These are phyloP conservation scores for Lota lota DNA, from an alignment of 2,113 vertebrate genomes.

Conservation along the genomic window DNA sequence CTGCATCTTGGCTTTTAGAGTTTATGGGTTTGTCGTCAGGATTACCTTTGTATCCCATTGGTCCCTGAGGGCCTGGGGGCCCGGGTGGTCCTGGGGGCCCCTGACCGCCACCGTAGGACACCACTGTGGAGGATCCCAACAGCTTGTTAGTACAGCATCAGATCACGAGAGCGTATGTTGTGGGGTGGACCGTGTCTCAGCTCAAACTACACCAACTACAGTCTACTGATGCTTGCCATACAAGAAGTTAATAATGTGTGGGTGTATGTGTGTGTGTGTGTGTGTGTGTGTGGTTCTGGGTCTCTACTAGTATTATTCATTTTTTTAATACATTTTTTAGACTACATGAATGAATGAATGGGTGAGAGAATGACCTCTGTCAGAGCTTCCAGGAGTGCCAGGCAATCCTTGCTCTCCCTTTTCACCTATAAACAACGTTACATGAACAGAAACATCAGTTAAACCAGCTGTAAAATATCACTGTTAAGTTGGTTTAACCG, in stretches of 20 bases:
- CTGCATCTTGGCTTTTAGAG: too few species aligned
- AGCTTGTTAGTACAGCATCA: neutral
- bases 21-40: too few species aligned
- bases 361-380: slow-evolving; percentile 35
- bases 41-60: slow-evolving; percentile 78
- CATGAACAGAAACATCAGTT: neutral
- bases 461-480: neutral
- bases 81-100: slow-evolving; percentile 76
- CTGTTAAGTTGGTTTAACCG: neutral
- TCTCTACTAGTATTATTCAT: too few species aligned
- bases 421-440: slow-evolving; percentile 67
- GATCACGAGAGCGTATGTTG: neutral
- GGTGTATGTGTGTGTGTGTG: too few species aligned
- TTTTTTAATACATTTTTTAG: too few species aligned
- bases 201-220: too few species aligned
- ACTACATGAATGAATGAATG: neutral
- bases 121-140: slow-evolving; percentile 32
- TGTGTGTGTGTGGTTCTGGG: too few species aligned
- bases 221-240: too few species aligned
- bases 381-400: slow-evolving; percentile 48
- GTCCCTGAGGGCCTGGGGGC: slow-evolving; percentile 77
- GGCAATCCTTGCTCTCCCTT: slow-evolving; percentile 76
- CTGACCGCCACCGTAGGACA: slow-evolving; percentile 66
- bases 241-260: too few species aligned
- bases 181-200: too few species aligned